Percentiles rank a stretch among this genome's conserved stretches.
Evolutionary conservation across 2,113 vertebrate genomes (phyloP).

Genomic region (Sebastes fasciatus): DNA sequence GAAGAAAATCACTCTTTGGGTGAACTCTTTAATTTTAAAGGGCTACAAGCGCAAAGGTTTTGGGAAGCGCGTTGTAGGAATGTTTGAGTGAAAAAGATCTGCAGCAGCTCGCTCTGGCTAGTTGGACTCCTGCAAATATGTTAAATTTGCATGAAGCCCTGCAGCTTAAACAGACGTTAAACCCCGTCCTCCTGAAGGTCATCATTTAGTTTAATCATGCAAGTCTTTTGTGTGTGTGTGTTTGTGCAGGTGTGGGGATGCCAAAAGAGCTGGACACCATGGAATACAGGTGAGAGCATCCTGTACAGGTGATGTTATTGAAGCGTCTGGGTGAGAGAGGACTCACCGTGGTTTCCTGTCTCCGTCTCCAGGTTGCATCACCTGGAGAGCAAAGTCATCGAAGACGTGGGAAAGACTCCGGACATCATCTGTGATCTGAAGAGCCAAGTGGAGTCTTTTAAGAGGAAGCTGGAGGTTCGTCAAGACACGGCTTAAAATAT

Average conservation of each 20-base stretch:
- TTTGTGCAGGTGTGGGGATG: slow-evolving; percentile 39
- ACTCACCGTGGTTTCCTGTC: not conserved
- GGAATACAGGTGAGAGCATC: slow-evolving; percentile 61
- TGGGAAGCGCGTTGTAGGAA: no score
- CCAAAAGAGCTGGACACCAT: slow-evolving; percentile 51
- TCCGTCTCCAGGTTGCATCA: slow-evolving; percentile 57
- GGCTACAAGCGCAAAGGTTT: no score
- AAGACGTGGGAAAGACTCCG: slow-evolving; percentile 56
- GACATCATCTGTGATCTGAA: slow-evolving; percentile 68
- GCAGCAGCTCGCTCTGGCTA: no score
- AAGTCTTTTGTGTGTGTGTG: not conserved
- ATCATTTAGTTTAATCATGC: no score
- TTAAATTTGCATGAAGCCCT: no score
- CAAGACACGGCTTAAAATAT: no score
- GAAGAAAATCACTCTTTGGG: not conserved
- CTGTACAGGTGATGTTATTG: rapidly evolving
- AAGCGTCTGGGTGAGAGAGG: rapidly evolving
- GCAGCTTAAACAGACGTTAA: no score
- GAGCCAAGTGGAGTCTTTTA: slow-evolving; percentile 75
- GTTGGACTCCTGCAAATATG: no score
- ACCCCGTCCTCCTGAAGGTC: no score
- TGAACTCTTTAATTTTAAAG: no score
- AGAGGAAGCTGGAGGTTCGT: slow-evolving; percentile 77
- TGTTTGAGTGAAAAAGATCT: no score
- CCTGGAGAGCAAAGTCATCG: slow-evolving; percentile 69